These are phyloP conservation scores for Drosophila buzzatii DNA, from an alignment of 2,888 invertebrate genomes.

Conservation along the genomic window DNA sequence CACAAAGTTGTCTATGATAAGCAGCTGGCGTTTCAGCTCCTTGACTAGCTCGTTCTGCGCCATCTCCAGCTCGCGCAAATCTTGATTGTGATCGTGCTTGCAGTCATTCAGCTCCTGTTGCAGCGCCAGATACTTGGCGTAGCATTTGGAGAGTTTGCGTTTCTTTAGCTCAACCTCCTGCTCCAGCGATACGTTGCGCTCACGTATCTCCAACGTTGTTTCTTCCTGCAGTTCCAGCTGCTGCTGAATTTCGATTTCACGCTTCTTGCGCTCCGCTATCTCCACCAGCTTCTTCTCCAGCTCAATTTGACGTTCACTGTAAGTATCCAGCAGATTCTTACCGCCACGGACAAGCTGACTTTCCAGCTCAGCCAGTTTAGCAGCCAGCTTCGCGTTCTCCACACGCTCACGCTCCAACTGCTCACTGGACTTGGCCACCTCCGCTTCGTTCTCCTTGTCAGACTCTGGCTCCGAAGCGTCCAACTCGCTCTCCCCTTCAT, in stretches of 20 bases:
- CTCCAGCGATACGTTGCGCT: slow-evolving; percentile 95
- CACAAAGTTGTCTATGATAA: slow-evolving; percentile 96
- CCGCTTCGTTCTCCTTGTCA: slow-evolving; percentile 83
- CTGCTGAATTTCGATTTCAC: slow-evolving; percentile 95
- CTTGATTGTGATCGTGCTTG: slow-evolving; percentile 95
- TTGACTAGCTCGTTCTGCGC: slow-evolving; percentile 95
- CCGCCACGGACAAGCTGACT: slow-evolving; percentile 97
- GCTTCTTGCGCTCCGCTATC: slow-evolving; percentile 92
- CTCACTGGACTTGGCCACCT: slow-evolving; percentile 82
- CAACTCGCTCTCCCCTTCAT: slow-evolving; percentile 84
- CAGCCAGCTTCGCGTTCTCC: slow-evolving; percentile 91
- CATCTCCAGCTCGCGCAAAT: slow-evolving; percentile 96
- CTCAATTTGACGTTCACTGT: slow-evolving; percentile 96
- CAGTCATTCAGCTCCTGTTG: slow-evolving; percentile 92
- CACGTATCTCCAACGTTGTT: slow-evolving; percentile 94
- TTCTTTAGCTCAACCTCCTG: slow-evolving; percentile 99
- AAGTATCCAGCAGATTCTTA: slow-evolving; percentile 97
- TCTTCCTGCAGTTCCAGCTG: slow-evolving; percentile 97
- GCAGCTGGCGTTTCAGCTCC: slow-evolving; percentile 94
- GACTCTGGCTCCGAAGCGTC: slow-evolving; percentile 78
- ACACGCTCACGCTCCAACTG: slow-evolving; percentile 89
- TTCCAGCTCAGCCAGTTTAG: slow-evolving; percentile 93
- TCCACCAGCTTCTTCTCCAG: slow-evolving; percentile 94
- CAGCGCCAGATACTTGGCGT: slow-evolving; percentile 90
- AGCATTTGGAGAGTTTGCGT: slow-evolving; percentile 94